phyloP scores from a whole-genome alignment of 2,888 invertebrate species.

The Drosophila atripex region DNA sequence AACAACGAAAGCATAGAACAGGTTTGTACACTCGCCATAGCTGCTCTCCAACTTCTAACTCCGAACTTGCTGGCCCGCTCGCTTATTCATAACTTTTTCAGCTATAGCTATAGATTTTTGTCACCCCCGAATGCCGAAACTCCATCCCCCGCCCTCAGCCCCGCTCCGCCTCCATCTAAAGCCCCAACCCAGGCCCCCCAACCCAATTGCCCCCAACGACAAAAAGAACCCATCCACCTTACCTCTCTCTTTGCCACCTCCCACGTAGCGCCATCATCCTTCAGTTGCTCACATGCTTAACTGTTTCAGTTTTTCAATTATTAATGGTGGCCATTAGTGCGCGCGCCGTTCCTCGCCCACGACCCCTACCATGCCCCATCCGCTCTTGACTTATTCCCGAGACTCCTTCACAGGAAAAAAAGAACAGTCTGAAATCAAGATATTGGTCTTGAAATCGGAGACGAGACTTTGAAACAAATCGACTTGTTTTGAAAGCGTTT shows the following conservation, averaged over 20 bases:
- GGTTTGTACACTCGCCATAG: slow-evolving; percentile 56
- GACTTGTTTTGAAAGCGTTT: background rate
- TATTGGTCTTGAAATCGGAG: slow-evolving; percentile 8
- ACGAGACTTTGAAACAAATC: background rate
- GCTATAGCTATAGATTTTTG: slow-evolving; percentile 78
- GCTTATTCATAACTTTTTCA: slow-evolving; percentile 76
- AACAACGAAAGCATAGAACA: slow-evolving; percentile 64
- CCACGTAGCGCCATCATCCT: slow-evolving; percentile 41
- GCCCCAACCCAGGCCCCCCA: background rate
- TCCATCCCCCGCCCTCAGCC: slow-evolving; percentile 4
- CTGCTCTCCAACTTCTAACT: slow-evolving; percentile 28
- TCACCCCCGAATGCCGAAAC: slow-evolving; percentile 48
- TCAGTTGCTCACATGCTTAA: slow-evolving; percentile 63
- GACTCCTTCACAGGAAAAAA: background rate
- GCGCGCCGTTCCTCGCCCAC: slow-evolving; percentile 51
- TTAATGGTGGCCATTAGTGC: slow-evolving; percentile 78
- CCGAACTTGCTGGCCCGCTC: slow-evolving; percentile 38
- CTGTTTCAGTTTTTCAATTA: slow-evolving; percentile 78
- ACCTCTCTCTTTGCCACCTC: slow-evolving; percentile 16
- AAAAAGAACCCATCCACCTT: slow-evolving; percentile 3
- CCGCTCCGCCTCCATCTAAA: background rate
- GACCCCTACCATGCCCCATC: slow-evolving; percentile 23
- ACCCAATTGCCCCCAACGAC: slow-evolving; percentile 1
- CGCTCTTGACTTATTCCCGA: slow-evolving; percentile 25
- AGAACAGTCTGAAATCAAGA: background rate